Evolutionary conservation across 2,888 invertebrate genomes (phyloP), one percentile per base, ranked within the genome.

Genomic region (Notodonta ziczac): DNA sequence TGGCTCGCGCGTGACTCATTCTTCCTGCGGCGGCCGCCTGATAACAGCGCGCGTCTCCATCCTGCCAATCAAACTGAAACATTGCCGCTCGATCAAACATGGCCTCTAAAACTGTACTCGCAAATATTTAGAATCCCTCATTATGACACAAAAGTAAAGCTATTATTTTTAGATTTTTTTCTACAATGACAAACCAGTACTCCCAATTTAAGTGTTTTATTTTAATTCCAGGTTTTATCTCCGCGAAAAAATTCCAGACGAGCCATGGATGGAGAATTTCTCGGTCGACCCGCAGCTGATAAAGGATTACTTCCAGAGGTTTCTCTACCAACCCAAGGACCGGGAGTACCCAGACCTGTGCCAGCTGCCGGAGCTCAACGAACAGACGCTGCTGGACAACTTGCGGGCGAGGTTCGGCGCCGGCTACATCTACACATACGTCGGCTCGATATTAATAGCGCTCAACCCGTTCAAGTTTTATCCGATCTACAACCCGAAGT

Each of bases 401-500:
- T 94, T 99, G 70, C 94, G 97, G 76, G 97, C 97, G 70, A 95
- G 98, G 78, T 99, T 99, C 92, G 96, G 96, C 62, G 97, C 97
- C 76, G 98, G 98, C 56, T 98, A 98, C 89, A 99, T 99, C 80
- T 99, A 99, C 91, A 99, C 99, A 10, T 98, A 98, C 82, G 98
- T 98, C 72, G 98, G 98, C 59, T 98, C 98, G 60, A 99, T 99
- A 84, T 94, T 99, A 63, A 98, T 99, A 81, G 98, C 99, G 58
- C 96, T 99, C 70, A 99, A 99, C 88, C 97, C 97, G 12, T 98
- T 98, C 90, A 97, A 97, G 94, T 98, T 98, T 90, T 98, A 98
- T 89, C 98, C 99, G 32, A 99, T 99, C 76, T 99, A 99, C 94
- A 99, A 99, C 93, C 99, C 99, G 56, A 99, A 98, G 91, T 98